A percentile compares a stretch with the other conserved stretches of the same genome.
phyloP scores from a whole-genome alignment of 2,888 invertebrate genomes.

The Drosophila mercatorum region DNA sequence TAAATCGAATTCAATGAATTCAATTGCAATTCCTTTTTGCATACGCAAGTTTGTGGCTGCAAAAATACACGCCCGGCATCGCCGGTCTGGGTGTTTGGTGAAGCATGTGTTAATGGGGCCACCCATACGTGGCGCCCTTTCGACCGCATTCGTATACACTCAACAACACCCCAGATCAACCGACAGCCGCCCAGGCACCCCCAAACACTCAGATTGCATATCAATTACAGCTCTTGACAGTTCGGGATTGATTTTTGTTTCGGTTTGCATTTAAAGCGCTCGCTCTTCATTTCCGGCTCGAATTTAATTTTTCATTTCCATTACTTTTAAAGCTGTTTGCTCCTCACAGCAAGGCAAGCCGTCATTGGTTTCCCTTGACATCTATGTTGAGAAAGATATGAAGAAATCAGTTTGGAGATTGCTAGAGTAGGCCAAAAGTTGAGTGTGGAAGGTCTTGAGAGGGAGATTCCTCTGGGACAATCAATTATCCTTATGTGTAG shows the following conservation, averaged over 20 bases:
- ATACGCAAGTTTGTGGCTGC: conserved; percentile 77
- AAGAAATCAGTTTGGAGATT: no score
- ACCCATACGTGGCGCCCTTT: conserved; percentile 9
- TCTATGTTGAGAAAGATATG: not conserved
- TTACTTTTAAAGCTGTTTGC: conserved; percentile 2
- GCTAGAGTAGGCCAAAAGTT: not conserved
- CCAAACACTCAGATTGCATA: conserved; percentile 59
- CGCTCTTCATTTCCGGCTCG: conserved; percentile 33
- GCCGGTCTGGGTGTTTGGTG: conserved; percentile 26
- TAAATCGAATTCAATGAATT: conserved; percentile 79
- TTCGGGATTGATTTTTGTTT: conserved; percentile 67
- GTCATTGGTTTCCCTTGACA: not conserved
- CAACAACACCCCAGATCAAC: conserved; percentile 26
- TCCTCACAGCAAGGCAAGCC: not conserved
- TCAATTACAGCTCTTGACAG: conserved; percentile 63
- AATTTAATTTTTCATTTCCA: conserved; percentile 25
- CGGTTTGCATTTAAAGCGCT: conserved; percentile 52
- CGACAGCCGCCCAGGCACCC: conserved; percentile 14
- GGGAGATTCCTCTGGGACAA: no score
- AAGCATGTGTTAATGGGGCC: conserved; percentile 56
- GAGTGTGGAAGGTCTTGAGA: no score
- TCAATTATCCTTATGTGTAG: no score
- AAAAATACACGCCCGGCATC: conserved; percentile 42
- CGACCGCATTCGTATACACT: conserved; percentile 48
- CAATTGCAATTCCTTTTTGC: conserved; percentile 75